Evolutionary conservation across 2,797 vertebrate species (phyloP), one percentile per base, ranked within the genome.

Genomic region (Chromobotia macracanthus): DNA sequence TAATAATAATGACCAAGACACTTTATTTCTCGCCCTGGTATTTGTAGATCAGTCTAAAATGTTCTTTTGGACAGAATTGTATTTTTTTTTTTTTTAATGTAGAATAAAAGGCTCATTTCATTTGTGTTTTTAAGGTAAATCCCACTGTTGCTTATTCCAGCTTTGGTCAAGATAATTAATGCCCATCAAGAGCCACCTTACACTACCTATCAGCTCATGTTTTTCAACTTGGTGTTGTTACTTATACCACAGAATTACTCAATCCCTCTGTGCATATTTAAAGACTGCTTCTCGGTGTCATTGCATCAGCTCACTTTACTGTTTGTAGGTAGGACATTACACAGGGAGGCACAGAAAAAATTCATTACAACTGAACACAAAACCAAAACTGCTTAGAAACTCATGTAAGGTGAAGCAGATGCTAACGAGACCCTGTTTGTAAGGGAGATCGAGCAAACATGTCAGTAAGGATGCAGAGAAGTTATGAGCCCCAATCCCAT

Each of bases 211-310:
- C 58, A 65, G 77, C 64, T 75, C 77, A 74, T 23, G 73, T 64
- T 66, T 75, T 56, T 86, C 50, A 85, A 71, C 82, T 71, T 48
- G 71, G 55, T 25, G 35, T 65, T 63, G 23, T 79, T 83, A 82
- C 56, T 81, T 84, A 82, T 84, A 77, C 77, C 60, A 77, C 86
- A 75, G 84, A 84, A 86, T 84, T 81, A 81, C 75, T 71, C 82
- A 21, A 82, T 84, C 74, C 75, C 80, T 66, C 46, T 10, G 71
- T 86, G 79, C 83, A 89, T 90, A 89, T 90, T 89, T 85, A 85
- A 90, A 87, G 79, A 85, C 75, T 63, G 16, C 15, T 15, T 68
- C 71, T 84, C 21, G 61, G 80, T 80, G 56, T 86, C 67, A 68
- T 79, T 83, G 63, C 61, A 50, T 82, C 84, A 66, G 81, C 80